These are phyloP conservation scores for Silurus meridionalis DNA, from an alignment of 2,113 vertebrate species.

Conservation along the genomic window DNA sequence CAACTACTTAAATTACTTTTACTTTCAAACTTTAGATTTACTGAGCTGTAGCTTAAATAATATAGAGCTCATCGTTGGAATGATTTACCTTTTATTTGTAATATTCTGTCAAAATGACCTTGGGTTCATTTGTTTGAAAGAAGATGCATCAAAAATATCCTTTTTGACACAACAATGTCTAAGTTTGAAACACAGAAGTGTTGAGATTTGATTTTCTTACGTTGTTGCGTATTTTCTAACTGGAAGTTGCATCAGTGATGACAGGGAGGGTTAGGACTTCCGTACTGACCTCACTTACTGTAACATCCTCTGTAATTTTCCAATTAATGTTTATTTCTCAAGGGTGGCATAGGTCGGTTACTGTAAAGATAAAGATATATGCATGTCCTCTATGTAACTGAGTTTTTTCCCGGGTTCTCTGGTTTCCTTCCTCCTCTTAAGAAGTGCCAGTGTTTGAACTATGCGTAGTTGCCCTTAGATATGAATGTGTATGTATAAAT, in stretches of 20 bases:
- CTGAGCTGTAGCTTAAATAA: background rate
- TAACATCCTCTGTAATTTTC: background rate
- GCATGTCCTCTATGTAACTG: background rate
- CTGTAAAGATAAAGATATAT: background rate
- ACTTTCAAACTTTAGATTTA: background rate
- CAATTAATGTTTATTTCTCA: background rate
- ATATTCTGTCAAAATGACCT: background rate
- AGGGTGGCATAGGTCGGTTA: background rate
- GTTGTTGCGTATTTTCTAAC: background rate
- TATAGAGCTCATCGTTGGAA: background rate
- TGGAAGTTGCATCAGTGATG: background rate
- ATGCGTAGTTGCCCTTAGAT: background rate
- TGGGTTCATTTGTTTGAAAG: background rate
- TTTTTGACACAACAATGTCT: background rate
- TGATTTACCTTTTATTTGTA: background rate
- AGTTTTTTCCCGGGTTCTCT: background rate
- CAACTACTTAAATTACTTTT: background rate
- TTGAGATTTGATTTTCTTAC: background rate
- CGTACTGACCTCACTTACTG: background rate
- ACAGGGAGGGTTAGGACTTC: background rate
- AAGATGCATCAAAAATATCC: too few relatives aligned
- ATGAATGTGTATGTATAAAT: too few relatives aligned
- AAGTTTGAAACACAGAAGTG: background rate
- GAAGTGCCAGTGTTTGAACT: background rate
- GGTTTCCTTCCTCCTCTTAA: background rate